Conservation (phyloP, 2,113 vertebrate species). For the Psittacus erithacus region DNA sequence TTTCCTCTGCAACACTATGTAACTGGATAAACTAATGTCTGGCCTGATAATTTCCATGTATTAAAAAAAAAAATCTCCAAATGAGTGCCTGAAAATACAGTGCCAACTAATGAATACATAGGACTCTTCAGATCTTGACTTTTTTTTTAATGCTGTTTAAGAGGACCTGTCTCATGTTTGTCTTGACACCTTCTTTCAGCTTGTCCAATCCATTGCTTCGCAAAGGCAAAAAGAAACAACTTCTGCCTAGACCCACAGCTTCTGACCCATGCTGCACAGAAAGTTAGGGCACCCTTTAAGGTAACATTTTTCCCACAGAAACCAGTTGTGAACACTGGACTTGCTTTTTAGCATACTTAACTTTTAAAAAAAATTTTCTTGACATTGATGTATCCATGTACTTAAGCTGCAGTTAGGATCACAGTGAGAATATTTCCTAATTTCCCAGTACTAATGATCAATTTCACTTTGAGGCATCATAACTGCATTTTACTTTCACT, state of each 20-base stretch:
- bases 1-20: background rate
- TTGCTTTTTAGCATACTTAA: constrained; percentile 1
- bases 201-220: background rate
- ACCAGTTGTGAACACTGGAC: background rate
- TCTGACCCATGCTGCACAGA: background rate
- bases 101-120: background rate
- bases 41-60: background rate
- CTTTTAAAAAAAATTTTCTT: constrained; percentile 35
- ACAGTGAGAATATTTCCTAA: background rate
- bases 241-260: background rate
- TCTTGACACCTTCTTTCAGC: background rate
- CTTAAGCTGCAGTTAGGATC: constrained; percentile 13
- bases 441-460: constrained; percentile 11
- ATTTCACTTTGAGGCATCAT: constrained; percentile 35
- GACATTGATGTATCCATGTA: constrained; percentile 24
- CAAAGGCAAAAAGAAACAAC: background rate
- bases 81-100: background rate
- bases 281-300: background rate
- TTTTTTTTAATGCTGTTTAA: background rate
- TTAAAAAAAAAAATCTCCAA: background rate
- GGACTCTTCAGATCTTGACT: background rate
- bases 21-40: background rate
- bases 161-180: accelerated
- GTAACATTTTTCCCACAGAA: constrained; percentile 34
- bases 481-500: constrained; percentile 18